Evolutionary conservation across 2,797 vertebrate species (phyloP).

Genomic region (Synaphobranchus kaupii): DNA sequence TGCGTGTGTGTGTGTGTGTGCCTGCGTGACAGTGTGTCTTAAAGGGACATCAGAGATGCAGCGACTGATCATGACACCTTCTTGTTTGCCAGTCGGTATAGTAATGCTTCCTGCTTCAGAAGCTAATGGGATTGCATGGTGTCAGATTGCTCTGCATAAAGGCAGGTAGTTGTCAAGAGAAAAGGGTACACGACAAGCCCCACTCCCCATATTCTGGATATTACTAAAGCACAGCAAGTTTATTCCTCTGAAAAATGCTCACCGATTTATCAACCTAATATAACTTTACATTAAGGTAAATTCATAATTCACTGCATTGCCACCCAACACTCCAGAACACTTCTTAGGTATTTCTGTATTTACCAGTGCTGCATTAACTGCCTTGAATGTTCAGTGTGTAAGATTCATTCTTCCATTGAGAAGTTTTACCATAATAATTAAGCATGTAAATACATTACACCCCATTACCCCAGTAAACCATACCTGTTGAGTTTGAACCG

Average conservation of each 20-base stretch:
- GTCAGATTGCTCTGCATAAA: not conserved
- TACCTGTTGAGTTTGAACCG: not conserved
- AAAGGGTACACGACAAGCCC: not conserved
- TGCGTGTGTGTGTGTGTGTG: not conserved
- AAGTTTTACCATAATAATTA: not conserved
- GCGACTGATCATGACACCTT: not conserved
- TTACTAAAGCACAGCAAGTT: not conserved
- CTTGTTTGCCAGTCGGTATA: not conserved
- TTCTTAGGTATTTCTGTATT: not conserved
- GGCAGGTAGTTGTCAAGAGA: not conserved
- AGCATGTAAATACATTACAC: not conserved
- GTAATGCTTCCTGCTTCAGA: not conserved
- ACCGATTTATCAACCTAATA: not conserved
- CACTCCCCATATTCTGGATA: not conserved
- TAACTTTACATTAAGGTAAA: not conserved
- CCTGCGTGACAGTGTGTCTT: not conserved
- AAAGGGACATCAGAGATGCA: not conserved
- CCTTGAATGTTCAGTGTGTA: not conserved
- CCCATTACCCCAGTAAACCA: not conserved
- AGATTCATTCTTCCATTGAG: not conserved
- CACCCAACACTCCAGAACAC: not conserved
- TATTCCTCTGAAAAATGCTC: not conserved
- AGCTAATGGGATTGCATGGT: not conserved
- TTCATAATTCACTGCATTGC: not conserved
- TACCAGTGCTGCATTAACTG: not conserved